A percentile compares a stretch with the other conserved stretches of the same genome.
phyloP scores from a whole-genome alignment of 2,113 vertebrate genomes.

The Tursiops truncatus region DNA sequence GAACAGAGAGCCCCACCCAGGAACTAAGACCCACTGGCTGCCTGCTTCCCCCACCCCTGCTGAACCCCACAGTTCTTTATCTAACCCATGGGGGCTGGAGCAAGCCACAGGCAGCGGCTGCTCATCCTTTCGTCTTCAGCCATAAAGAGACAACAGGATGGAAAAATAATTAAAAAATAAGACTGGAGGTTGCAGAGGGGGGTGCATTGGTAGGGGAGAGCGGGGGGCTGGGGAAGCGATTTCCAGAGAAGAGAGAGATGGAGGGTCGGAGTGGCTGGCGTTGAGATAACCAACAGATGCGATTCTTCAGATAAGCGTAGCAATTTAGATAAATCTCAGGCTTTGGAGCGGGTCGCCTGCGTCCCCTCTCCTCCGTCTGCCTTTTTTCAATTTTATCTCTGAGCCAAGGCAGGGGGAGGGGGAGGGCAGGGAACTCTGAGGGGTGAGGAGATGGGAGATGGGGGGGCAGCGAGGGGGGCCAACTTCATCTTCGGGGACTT shows the following conservation, averaged over 20 bases:
- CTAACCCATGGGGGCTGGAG: not conserved
- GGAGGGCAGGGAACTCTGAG: constrained; percentile 53
- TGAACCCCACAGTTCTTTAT: not conserved
- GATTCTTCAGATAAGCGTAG: constrained; percentile 96
- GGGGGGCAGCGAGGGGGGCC: constrained; percentile 56
- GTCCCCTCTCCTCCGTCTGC: constrained; percentile 82
- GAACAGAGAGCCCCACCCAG: not conserved
- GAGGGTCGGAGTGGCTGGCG: constrained; percentile 70
- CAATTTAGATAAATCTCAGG: constrained; percentile 97
- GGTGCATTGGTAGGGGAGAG: not conserved
- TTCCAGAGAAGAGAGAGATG: constrained; percentile 67
- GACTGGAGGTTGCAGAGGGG: constrained; percentile 41
- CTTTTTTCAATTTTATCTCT: constrained; percentile 94
- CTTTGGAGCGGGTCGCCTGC: constrained; percentile 87
- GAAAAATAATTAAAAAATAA: constrained; percentile 84
- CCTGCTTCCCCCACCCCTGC: not conserved
- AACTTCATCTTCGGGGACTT: constrained; percentile 92
- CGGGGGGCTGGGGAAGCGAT: constrained; percentile 37
- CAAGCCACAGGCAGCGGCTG: not conserved
- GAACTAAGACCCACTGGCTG: fast-evolving
- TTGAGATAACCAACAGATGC: constrained; percentile 94
- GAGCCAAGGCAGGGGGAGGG: constrained; percentile 84
- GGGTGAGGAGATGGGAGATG: constrained; percentile 10
- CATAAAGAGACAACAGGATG: constrained; percentile 71
- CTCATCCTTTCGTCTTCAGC: constrained; percentile 50